Conservation (phyloP, 2,888 invertebrate genomes). For the Griposia aprilina region DNA sequence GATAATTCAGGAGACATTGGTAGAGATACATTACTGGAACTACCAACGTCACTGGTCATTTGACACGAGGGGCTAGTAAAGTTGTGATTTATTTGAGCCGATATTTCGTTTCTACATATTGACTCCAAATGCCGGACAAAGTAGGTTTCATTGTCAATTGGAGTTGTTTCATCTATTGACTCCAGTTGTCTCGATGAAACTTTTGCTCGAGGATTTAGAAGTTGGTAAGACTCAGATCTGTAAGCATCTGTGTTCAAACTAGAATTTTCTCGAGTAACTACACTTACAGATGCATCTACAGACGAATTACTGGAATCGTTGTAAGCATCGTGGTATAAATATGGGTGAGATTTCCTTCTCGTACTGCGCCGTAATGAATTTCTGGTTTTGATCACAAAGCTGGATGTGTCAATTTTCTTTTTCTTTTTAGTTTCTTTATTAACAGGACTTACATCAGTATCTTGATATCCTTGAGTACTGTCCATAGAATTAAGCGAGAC, state of each 20-base stretch:
- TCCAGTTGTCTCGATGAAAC: slow-evolving; percentile 67
- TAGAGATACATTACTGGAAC: slow-evolving; percentile 81
- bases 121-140: slow-evolving; percentile 50
- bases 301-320: slow-evolving; percentile 77
- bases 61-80: slow-evolving; percentile 29
- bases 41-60: slow-evolving; percentile 65
- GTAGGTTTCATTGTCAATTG: slow-evolving; percentile 55
- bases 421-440: slow-evolving; percentile 68
- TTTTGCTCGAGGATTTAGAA: slow-evolving; percentile 74
- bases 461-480: slow-evolving; percentile 84
- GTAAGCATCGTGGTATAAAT: slow-evolving; percentile 70
- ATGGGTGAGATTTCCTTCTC: slow-evolving; percentile 67
- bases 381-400: slow-evolving; percentile 66
- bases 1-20: slow-evolving; percentile 86
- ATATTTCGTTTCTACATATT: slow-evolving; percentile 52
- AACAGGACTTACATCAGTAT: slow-evolving; percentile 79
- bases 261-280: slow-evolving; percentile 69
- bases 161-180: slow-evolving; percentile 76
- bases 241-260: slow-evolving; percentile 73
- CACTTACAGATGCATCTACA: slow-evolving; percentile 62
- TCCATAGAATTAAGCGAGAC: slow-evolving; percentile 74
- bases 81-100: slow-evolving; percentile 27
- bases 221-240: slow-evolving; percentile 82
- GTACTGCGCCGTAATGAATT: slow-evolving; percentile 60
- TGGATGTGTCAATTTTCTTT: slow-evolving; percentile 72